These are phyloP conservation scores for Halisarca cf. caerulea DNA, from an alignment of 37 sponge, comb jelly and placozoan genomes.

Conservation along the genomic window DNA sequence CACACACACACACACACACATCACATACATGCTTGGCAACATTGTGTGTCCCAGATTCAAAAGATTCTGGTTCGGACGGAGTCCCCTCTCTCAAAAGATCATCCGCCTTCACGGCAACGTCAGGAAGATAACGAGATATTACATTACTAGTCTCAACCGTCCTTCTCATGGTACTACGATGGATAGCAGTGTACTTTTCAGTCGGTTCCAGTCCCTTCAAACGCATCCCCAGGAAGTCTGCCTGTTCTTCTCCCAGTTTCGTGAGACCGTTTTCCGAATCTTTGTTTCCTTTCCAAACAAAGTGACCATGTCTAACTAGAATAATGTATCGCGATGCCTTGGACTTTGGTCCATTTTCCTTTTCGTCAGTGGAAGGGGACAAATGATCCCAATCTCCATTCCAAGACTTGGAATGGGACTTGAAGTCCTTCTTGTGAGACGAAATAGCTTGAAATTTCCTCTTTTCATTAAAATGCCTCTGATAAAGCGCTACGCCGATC, in stretches of 20 bases:
- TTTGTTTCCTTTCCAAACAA: not conserved
- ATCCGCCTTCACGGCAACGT: constrained; percentile 71
- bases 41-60: not conserved
- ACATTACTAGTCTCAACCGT: constrained; percentile 73
- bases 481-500: too few species aligned
- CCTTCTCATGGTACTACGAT: constrained; percentile 82
- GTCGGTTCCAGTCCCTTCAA: constrained; percentile 33
- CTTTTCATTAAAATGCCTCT: too few species aligned
- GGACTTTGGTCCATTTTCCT: constrained; percentile 2
- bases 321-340: constrained; percentile 38
- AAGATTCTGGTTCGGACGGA: constrained; percentile 83
- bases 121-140: constrained; percentile 55
- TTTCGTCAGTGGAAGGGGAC: not conserved
- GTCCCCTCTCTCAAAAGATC: constrained; percentile 88
- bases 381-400: constrained; percentile 27
- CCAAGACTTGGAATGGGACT: not conserved
- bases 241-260: constrained; percentile 61
- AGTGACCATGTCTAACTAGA: constrained; percentile 54
- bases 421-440: not conserved
- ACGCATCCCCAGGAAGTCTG: constrained; percentile 44
- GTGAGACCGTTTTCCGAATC: constrained; percentile 28
- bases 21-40: constrained; percentile 22
- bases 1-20: not conserved
- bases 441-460: too few species aligned
- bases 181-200: constrained; percentile 32